These are phyloP conservation scores for Apolygus lucorum DNA, from an alignment of 1,140 invertebrate genomes.

Conservation along the genomic window DNA sequence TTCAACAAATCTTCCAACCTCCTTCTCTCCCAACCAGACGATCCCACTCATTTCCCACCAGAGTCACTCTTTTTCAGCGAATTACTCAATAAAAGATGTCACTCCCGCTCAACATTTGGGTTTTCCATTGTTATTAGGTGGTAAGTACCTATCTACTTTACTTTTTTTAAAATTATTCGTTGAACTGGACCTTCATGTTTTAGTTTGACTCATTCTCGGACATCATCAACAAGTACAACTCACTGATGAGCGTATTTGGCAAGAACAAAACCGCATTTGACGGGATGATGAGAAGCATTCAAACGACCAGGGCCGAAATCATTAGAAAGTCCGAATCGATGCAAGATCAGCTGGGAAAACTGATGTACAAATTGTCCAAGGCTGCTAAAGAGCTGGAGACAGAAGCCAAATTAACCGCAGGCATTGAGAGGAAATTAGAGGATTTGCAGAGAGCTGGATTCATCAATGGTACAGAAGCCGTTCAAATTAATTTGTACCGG, in stretches of 20 bases:
- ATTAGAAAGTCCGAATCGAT: not conserved
- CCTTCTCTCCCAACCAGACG: too few relatives aligned
- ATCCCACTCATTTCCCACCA: too few relatives aligned
- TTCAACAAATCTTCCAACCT: too few relatives aligned
- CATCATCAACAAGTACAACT: conserved; percentile 16
- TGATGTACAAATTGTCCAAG: not conserved
- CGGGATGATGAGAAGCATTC: not conserved
- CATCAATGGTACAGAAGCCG: not conserved
- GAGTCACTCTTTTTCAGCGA: too few relatives aligned
- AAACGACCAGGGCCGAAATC: conserved; percentile 11
- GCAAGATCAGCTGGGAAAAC: not conserved
- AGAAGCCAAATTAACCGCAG: not conserved
- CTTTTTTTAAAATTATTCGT: too few relatives aligned
- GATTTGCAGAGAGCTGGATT: conserved; percentile 8
- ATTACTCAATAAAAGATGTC: too few relatives aligned
- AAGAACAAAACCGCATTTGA: not conserved
- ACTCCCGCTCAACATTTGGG: too few relatives aligned
- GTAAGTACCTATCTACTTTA: too few relatives aligned
- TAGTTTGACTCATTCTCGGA: conserved; percentile 17
- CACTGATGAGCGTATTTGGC: conserved; percentile 3
- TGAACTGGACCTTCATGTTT: too few relatives aligned
- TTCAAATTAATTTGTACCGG: conserved; percentile 5
- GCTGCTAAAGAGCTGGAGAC: conserved; percentile 5
- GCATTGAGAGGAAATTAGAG: conserved; percentile 2
- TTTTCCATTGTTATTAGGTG: too few relatives aligned